phyloP scores from a whole-genome alignment of 2,113 vertebrate species.

The Ageneiosus marmoratus region DNA sequence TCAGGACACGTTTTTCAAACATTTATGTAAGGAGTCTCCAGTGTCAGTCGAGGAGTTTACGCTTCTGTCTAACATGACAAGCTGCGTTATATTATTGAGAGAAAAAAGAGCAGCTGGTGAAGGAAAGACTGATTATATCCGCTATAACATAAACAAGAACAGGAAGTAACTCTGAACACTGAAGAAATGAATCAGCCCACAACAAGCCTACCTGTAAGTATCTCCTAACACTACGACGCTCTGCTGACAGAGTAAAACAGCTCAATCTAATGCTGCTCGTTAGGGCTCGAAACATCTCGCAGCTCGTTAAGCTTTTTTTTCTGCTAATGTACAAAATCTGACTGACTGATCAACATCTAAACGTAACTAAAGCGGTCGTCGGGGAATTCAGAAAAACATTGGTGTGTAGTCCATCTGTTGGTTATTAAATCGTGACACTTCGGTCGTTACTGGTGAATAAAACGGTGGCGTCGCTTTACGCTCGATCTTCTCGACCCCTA shows the following conservation, averaged over 20 bases:
- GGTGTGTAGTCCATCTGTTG: not conserved
- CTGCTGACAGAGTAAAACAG: not conserved
- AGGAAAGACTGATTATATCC: no score
- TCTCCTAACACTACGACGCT: not conserved
- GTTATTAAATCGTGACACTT: not conserved
- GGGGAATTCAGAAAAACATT: not conserved
- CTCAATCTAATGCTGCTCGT: not conserved
- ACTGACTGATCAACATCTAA: not conserved
- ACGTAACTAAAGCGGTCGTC: not conserved
- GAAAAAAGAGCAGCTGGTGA: no score
- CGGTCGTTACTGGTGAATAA: not conserved
- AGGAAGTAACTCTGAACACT: no score
- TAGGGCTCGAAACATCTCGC: not conserved
- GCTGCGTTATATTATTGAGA: not conserved
- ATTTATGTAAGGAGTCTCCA: not conserved
- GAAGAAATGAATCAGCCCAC: no score
- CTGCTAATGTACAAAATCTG: not conserved
- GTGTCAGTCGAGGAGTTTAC: not conserved
- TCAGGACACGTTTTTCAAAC: not conserved
- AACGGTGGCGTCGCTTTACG: not conserved
- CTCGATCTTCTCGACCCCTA: not conserved
- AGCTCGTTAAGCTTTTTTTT: not conserved
- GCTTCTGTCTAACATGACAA: no score
- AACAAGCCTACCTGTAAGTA: no score
- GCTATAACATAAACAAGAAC: no score